phyloP scores from a whole-genome alignment of 1,140 invertebrate species.

The Pogonomyrmex barbatus region DNA sequence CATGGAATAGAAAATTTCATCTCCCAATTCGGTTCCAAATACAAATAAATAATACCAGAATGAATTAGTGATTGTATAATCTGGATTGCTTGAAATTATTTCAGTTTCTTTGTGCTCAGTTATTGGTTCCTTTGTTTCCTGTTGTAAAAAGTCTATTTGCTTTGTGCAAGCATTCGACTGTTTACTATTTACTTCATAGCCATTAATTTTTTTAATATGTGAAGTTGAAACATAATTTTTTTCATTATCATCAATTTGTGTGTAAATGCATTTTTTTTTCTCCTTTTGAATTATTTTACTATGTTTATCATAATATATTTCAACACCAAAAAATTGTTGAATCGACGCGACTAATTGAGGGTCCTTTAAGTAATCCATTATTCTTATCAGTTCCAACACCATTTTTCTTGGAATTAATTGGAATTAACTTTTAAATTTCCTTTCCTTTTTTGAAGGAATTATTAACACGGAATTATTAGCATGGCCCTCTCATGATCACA shows the following conservation, averaged over 20 bases:
- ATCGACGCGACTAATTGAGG: slow-evolving; percentile 90
- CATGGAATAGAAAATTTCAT: slow-evolving; percentile 95
- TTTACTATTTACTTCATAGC: slow-evolving; percentile 19
- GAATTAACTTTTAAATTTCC: background rate
- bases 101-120: slow-evolving; percentile 17
- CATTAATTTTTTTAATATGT: slow-evolving; percentile 66
- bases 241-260: slow-evolving; percentile 75
- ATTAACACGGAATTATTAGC: background rate
- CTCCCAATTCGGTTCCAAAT: slow-evolving; percentile 93
- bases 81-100: slow-evolving; percentile 56
- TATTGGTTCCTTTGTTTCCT: slow-evolving; percentile 31
- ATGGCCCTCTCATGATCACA: background rate
- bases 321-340: slow-evolving; percentile 90
- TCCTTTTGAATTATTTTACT: slow-evolving; percentile 42
- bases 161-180: slow-evolving; percentile 22
- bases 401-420: slow-evolving; percentile 68
- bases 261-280: slow-evolving; percentile 75
- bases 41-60: slow-evolving; percentile 95
- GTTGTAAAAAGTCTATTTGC: slow-evolving; percentile 14
- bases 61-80: slow-evolving; percentile 90
- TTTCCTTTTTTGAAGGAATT: background rate
- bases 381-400: slow-evolving; percentile 79
- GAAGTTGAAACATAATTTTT: background rate
- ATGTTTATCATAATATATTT: slow-evolving; percentile 83
- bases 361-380: slow-evolving; percentile 89